Evolutionary conservation across 2,113 vertebrate species (phyloP), one percentile per base, ranked within the genome.

Genomic region (Gobius niger): DNA sequence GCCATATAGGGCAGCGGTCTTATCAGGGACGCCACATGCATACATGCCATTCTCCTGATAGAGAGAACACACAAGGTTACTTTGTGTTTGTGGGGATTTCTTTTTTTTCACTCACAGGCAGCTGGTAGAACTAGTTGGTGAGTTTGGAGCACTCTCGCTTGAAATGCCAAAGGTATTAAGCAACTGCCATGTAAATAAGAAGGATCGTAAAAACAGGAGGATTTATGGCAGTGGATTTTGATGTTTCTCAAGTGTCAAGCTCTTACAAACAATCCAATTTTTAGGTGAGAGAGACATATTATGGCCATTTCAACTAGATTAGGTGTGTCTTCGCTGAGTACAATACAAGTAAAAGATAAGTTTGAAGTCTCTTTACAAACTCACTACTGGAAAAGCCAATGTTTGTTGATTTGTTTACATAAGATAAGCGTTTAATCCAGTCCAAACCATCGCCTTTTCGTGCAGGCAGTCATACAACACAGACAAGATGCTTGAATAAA

Each of bases 41-140:
- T 8, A 50, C 50, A 73, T 47, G 34, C 47, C 34, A 7, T 59
- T 71, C 51, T 60, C 7, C 8, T 52, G 15, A 7, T 0, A 52
- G 65, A 42, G 52, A 63, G 61, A 65, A 44, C 42, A 74, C 11
- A 2, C 11, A 47, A 42, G 24, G 50, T n/a, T 68, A 54, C 47
- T 14, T 49, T 3, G 62, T 47, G 44, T 7, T 24, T 66, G 49
- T 51, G 6, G 12, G 41, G 34, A 10, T 62, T n/a, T 53, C 3
- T 41, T 5, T 49, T 49, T 49, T 52, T 16, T 54, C 10, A 49
- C 47, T 18, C 42, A 9, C 2, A 46, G 19, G 54, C 53, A 63
- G 40, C 49, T 56, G 40, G 9, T 47, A 41, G 57, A 60, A 60
- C 56, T 9, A 60, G 57, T 60, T 42, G 2, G 40, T 42, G 7